A percentile compares a stretch with the other conserved stretches of the same genome.
Conservation (phyloP, 2,797 vertebrate genomes). For the Premnoplex brunnescens region DNA sequence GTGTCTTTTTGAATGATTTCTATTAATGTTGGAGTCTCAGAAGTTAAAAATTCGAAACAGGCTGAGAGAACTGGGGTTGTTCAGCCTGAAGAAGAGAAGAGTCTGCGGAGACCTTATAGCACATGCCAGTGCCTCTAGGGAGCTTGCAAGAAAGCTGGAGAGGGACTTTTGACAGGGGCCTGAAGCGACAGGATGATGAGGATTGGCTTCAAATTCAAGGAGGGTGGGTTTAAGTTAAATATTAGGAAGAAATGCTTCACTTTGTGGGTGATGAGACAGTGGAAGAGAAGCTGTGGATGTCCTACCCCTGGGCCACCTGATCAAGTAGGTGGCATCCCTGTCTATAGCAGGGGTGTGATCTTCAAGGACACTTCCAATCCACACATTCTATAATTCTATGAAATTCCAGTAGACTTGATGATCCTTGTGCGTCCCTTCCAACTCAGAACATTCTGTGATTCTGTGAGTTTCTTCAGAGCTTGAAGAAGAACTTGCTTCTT, state of each 20-base stretch:
- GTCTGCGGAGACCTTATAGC: neutral
- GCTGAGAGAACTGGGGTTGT: neutral
- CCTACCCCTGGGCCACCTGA: neutral
- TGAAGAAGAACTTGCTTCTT: neutral
- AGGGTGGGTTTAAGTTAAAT: neutral
- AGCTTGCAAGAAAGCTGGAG: neutral
- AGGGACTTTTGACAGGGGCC: neutral
- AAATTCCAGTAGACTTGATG: neutral
- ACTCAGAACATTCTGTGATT: neutral
- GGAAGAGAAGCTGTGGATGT: neutral
- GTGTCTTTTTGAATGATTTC: neutral
- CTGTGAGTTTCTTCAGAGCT: neutral
- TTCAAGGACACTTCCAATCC: neutral
- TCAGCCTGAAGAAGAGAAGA: neutral
- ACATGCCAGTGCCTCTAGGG: neutral
- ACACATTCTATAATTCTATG: neutral
- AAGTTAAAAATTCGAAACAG: neutral
- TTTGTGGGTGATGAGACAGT: neutral
- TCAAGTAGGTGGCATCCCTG: neutral
- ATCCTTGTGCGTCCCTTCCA: neutral
- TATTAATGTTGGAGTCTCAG: neutral
- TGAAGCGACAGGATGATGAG: neutral
- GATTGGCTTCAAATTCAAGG: neutral
- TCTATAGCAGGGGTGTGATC: neutral
- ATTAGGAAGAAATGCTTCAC: neutral